Evolutionary conservation across 2,797 vertebrate species (phyloP), one percentile per base, ranked within the genome.

Genomic region (Melopsittacus undulatus): DNA sequence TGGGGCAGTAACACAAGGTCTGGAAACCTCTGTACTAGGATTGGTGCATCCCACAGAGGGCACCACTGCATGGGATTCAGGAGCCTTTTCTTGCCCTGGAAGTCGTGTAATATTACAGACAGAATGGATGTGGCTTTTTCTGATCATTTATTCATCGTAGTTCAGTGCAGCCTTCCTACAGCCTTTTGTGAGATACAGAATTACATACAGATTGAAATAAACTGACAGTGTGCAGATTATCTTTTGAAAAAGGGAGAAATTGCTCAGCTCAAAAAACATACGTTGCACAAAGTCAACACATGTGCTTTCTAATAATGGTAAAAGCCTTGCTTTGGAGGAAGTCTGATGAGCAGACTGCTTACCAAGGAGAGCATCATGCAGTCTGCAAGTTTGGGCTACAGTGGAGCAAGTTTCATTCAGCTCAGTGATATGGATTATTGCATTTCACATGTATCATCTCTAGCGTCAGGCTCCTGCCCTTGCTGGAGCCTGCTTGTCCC

Each of bases 251-350:
- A 68, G 34, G 38, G 49, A 27, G 52, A 13, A 57, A 49, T 64
- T 68, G 14, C 40, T 40, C 40, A 34, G 38, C 70, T 69, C 52
- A 27, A 46, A 43, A 45, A 79, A 24, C 30, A 10, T 8, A 12
- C 0, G 0, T 49, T 23, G 23, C 46, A 51, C 20, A 42, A 69
- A 69, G 43, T 67, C 23, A 23, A 6, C 0, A 1, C 1, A 1
- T 10, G 19, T 67, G 56, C 40, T 36, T 56, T 56, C 48, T 45
- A n/a, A 22, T 52, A 48, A 30, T 23, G 40, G 32, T 27, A 17
- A 57, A 52, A 54, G 10, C 64, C 59, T 57, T 42, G 30, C 42
- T 54, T 62, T 73, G 56, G 56, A 29, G 36, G 48, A 34, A 40
- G 34, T 13, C 19, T 13, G 38, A 57, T 5, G 45, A 38, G 49